Percentiles rank a stretch among this genome's conserved stretches.
Evolutionary conservation across 2,797 vertebrate genomes (phyloP).

Genomic region (Chaenodraco wilsoni): DNA sequence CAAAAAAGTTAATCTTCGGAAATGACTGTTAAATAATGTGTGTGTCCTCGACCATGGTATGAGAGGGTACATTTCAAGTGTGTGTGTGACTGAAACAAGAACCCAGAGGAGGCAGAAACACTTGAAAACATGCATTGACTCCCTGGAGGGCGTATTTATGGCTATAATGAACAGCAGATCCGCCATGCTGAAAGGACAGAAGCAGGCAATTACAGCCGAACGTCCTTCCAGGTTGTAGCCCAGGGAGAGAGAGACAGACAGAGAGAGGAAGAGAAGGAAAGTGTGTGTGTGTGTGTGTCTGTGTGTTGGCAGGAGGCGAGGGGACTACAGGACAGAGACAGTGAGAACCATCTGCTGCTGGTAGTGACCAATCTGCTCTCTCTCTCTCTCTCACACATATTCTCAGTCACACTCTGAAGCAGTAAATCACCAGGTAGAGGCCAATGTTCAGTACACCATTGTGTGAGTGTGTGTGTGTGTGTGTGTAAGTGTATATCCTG

Average conservation of each 20-base stretch:
- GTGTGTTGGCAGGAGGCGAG: conserved; percentile 54
- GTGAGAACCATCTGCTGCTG: conserved; percentile 73
- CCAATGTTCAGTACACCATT: conserved; percentile 37
- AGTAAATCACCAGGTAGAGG: conserved; percentile 49
- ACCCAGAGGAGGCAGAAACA: conserved; percentile 21
- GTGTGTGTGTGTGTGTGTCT: conserved; percentile 43
- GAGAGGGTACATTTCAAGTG: not conserved
- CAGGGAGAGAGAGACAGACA: conserved; percentile 11
- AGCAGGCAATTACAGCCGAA: conserved; percentile 73
- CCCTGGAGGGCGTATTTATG: conserved; percentile 61
- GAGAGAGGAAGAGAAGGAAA: not conserved
- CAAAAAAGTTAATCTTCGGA: not conserved
- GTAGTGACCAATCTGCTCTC: conserved; percentile 66
- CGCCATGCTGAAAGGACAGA: conserved; percentile 72
- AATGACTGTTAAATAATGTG: conserved; percentile 23
- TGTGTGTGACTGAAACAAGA: conserved; percentile 15
- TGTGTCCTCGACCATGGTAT: not conserved
- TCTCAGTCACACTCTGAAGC: conserved; percentile 25
- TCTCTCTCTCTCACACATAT: conserved; percentile 19
- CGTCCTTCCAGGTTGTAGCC: conserved; percentile 66
- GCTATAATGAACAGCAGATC: conserved; percentile 75
- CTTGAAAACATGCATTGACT: conserved; percentile 38
- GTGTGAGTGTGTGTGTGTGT: conserved; percentile 30
- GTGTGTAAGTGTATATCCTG: conserved; percentile 56
- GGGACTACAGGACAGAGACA: conserved; percentile 69